phyloP scores from a whole-genome alignment of 2,113 vertebrate species.

The Pelecanus crispus region DNA sequence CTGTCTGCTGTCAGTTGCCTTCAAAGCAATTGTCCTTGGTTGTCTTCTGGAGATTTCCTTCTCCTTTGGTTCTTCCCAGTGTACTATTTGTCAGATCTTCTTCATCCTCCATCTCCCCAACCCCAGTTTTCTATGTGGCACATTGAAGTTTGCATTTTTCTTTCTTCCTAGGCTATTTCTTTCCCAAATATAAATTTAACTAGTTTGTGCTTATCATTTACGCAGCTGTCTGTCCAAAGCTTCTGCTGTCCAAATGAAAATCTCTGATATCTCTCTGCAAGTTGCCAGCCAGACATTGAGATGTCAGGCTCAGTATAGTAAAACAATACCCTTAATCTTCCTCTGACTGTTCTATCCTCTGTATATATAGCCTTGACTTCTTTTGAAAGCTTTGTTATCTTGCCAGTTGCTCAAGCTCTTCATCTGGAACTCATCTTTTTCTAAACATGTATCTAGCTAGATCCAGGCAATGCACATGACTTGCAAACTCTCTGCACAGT shows the following conservation, averaged over 20 bases:
- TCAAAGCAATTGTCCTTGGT: neutral
- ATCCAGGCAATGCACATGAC: neutral
- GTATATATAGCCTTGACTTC: neutral
- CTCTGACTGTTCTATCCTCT: neutral
- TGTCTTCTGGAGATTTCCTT: neutral
- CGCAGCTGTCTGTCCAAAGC: neutral
- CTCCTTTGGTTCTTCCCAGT: neutral
- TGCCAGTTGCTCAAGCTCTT: neutral
- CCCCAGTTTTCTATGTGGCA: neutral
- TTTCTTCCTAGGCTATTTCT: neutral
- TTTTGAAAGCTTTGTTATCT: conserved; percentile 25
- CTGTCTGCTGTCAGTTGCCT: neutral
- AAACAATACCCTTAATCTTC: conserved; percentile 12
- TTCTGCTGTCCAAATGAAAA: conserved; percentile 8
- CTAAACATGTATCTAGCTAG: neutral
- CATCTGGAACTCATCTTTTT: conserved; percentile 29
- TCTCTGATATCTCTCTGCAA: neutral
- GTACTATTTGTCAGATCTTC: neutral
- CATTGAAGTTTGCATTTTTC: neutral
- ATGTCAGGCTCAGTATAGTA: neutral
- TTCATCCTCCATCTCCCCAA: neutral
- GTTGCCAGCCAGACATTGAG: conserved; percentile 10
- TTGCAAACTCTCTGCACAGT: neutral
- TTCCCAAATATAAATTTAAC: neutral
- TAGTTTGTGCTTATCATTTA: neutral